These are phyloP conservation scores for Halcyon leucocephala DNA, from an alignment of 2,797 vertebrate genomes.

Conservation along the genomic window DNA sequence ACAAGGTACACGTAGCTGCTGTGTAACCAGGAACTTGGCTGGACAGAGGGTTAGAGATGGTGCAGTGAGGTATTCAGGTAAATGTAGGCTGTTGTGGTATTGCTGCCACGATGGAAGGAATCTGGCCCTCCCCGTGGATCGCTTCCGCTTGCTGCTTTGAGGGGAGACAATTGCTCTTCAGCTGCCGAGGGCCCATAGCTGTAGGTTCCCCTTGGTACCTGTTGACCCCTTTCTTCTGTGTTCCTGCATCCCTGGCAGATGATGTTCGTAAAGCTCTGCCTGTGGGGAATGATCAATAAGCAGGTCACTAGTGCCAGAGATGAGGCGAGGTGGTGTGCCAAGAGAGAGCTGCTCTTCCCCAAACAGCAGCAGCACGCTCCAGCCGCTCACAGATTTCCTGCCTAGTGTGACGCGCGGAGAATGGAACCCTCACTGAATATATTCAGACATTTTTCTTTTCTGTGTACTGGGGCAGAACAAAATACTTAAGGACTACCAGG, in stretches of 20 bases:
- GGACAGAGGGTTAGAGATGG: background rate
- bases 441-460: background rate
- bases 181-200: background rate
- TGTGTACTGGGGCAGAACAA: background rate
- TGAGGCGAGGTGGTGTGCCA: background rate
- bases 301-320: background rate
- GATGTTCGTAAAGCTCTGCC: background rate
- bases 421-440: background rate
- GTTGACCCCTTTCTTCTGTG: background rate
- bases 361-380: background rate
- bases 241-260: background rate
- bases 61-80: background rate
- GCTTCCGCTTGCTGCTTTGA: background rate
- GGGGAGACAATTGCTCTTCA: background rate
- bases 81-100: background rate
- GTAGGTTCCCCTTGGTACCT: background rate
- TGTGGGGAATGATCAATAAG: background rate
- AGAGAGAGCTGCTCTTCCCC: background rate
- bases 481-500: background rate
- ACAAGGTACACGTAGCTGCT: background rate
- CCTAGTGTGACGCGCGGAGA: background rate
- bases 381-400: background rate
- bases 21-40: background rate
- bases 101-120: background rate
- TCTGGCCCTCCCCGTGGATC: background rate